Conservation (phyloP, 2,113 vertebrate genomes). For the Thunnus thynnus region DNA sequence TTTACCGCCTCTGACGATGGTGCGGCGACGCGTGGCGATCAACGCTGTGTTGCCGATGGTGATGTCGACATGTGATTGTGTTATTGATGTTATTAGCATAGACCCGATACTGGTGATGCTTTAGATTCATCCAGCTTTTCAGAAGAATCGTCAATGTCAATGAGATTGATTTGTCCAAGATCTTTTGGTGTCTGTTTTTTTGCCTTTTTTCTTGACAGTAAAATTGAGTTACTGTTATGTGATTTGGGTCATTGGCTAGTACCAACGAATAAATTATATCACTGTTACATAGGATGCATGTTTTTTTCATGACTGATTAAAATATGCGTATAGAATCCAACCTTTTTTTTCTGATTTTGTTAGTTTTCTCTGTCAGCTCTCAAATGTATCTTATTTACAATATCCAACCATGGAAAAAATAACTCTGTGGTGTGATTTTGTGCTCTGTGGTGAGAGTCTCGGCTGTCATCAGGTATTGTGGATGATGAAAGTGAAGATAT, state of each 20-base stretch:
- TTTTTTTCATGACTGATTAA: neutral
- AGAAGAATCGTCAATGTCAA: neutral
- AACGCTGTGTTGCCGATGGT: slow-evolving; percentile 69
- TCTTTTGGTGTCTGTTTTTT: neutral
- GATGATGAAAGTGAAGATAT: slow-evolving; percentile 43
- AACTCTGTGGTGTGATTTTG: neutral
- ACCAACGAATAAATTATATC: neutral
- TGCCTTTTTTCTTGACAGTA: neutral
- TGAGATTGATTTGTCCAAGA: slow-evolving; percentile 20
- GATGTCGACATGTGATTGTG: slow-evolving; percentile 70
- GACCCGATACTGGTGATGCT: slow-evolving; percentile 30
- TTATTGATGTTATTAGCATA: slow-evolving; percentile 73
- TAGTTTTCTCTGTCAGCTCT: neutral
- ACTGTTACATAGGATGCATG: neutral
- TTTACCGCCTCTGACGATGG: slow-evolving; percentile 79
- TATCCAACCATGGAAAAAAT: neutral
- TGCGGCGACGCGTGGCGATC: slow-evolving; percentile 68
- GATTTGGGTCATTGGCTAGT: neutral
- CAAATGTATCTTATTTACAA: neutral
- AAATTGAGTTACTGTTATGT: neutral
- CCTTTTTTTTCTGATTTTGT: neutral
- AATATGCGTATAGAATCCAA: neutral
- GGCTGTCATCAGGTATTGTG: slow-evolving; percentile 16
- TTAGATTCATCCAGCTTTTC: slow-evolving; percentile 1
- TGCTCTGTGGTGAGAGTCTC: slow-evolving; percentile 12